Base-by-base conservation (phyloP, 2,797 vertebrate genomes). In the Borostomias antarcticus region DNA sequence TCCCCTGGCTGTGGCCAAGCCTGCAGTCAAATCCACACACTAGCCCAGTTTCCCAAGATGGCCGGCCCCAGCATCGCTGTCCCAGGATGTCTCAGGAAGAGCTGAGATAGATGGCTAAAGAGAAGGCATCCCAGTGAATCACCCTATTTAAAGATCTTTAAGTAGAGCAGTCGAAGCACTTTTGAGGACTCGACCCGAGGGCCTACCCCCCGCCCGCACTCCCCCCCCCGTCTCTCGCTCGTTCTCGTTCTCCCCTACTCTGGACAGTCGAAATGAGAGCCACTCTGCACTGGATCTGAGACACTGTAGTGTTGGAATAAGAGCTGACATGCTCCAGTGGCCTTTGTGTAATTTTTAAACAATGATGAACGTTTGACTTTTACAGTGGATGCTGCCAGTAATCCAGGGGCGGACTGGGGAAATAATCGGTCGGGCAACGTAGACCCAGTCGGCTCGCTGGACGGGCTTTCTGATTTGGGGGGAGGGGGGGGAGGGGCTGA, bases 121-220 rank as follows among this genome's bases (percentile, higher is more conserved):
- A 62, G 19, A 32, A 66, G 60, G 68, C 79, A 69, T 83, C 79
- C 73, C 82, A 59, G 78, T 79, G 75, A 86, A 78, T 78, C 77
- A 85, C 75, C 78, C 89, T 90, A 90, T 91, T 91, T 90, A 87
- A 89, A 86, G 86, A 86, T 81, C 74, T 80, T 82, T 89, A 90
- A 90, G 78, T 91, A 79, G 89, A 90, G 85, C 89, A 91, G 77
- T 79, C 75, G 69, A 25, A 66, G 70, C 65, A 59, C 82, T 90
- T n/a, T 89, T 79, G 75, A 90, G 88, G 82, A 87, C 85, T 86
- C 63, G 66, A 87, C 89, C 85, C 52, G 11, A 70, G 67, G 75
- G 76, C 74, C 69, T 72, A 35, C 62, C 35, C 57, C 54, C 47
- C 47, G 23, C 64, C 52, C 54, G 35, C 50, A 37, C 56, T 35